phyloP scores from a whole-genome alignment of 2,113 vertebrate genomes.

The Pterocles burchelli region DNA sequence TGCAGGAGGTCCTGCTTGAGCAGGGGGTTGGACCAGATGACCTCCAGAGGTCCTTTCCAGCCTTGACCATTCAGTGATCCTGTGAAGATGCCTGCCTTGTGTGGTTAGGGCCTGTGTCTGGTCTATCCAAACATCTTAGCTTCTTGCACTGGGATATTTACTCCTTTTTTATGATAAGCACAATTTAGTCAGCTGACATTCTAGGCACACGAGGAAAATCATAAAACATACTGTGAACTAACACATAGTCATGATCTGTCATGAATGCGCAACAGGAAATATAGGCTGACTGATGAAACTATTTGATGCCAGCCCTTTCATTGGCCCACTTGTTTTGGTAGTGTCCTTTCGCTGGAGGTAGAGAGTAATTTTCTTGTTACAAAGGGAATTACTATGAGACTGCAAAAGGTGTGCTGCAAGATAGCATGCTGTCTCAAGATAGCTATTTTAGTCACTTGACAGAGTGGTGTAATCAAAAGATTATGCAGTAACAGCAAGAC shows the following conservation, averaged over 20 bases:
- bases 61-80: background rate
- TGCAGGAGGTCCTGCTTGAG: background rate
- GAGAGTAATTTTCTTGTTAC: conserved; percentile 5
- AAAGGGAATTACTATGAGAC: background rate
- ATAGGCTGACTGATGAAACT: background rate
- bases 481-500: conserved; percentile 36
- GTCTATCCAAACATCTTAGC: background rate
- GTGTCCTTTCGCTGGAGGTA: background rate
- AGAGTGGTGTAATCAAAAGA: conserved; percentile 43
- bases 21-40: fast-evolving
- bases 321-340: background rate
- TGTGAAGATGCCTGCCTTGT: background rate
- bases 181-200: background rate
- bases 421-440: conserved; percentile 36
- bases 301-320: background rate
- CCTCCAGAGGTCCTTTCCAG: background rate
- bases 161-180: fast-evolving
- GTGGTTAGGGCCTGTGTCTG: background rate
- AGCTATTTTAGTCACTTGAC: conserved; percentile 39
- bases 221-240: background rate
- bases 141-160: background rate
- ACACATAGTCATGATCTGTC: background rate
- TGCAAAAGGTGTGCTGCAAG: conserved; percentile 6
- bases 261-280: background rate
- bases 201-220: background rate